These are phyloP conservation scores for Lichenostomus cassidix DNA, from an alignment of 2,113 vertebrate genomes.

Conservation along the genomic window DNA sequence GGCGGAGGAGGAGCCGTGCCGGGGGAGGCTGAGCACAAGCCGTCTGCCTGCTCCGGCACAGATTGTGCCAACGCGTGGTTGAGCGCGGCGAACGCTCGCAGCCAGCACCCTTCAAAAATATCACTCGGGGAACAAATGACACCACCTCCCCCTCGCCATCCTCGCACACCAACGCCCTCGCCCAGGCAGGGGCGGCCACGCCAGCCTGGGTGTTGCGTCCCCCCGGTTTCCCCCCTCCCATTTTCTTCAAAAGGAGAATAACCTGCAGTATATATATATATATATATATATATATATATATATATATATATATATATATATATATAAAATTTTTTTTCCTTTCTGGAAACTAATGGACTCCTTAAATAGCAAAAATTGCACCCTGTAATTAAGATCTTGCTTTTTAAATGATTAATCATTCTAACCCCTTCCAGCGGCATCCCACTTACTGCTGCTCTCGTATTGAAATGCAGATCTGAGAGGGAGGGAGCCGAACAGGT, in stretches of 20 bases:
- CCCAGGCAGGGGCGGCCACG: slow-evolving; percentile 30
- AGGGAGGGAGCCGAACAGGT: slow-evolving; percentile 70
- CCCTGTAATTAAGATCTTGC: slow-evolving; percentile 86
- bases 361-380: slow-evolving; percentile 85
- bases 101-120: slow-evolving; percentile 65
- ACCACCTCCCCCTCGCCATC: slow-evolving; percentile 53
- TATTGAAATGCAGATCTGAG: slow-evolving; percentile 82
- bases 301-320: slow-evolving; percentile 19
- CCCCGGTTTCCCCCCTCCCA: not conserved
- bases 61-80: slow-evolving; percentile 56
- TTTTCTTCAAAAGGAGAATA: slow-evolving; percentile 74
- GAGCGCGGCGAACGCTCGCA: slow-evolving; percentile 17
- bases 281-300: slow-evolving; percentile 14
- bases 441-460: slow-evolving; percentile 77
- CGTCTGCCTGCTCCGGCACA: slow-evolving; percentile 40
- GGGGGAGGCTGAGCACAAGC: slow-evolving; percentile 38
- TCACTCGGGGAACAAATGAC: slow-evolving; percentile 54
- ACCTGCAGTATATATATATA: slow-evolving; percentile 69
- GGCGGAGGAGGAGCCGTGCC: slow-evolving; percentile 11
- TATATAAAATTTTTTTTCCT: slow-evolving; percentile 40
- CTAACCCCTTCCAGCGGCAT: slow-evolving; percentile 80
- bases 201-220: slow-evolving; percentile 8
- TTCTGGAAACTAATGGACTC: slow-evolving; percentile 83
- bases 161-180: slow-evolving; percentile 39
- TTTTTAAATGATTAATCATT: slow-evolving; percentile 87